Evolutionary conservation across 2,113 vertebrate genomes (phyloP).

Genomic region (Oenanthe oenanthe): DNA sequence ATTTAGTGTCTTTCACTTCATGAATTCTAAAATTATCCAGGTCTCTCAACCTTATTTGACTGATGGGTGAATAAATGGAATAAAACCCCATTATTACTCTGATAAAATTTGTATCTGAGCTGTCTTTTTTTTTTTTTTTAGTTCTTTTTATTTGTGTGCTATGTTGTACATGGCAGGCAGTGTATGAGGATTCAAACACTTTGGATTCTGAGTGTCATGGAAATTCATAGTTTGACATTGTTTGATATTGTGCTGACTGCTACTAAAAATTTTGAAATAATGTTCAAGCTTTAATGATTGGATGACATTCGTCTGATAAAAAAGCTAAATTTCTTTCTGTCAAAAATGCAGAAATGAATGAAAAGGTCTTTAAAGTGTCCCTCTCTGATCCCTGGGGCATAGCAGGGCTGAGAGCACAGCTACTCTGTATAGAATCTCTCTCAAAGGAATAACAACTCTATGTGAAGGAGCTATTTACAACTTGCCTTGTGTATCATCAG

Average conservation of each 20-base stretch:
- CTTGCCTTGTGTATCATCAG: conserved; percentile 72
- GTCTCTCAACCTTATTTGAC: neutral
- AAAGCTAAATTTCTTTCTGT: conserved; percentile 57
- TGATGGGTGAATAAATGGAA: conserved; percentile 4
- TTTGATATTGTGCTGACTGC: conserved; percentile 38
- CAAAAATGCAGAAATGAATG: conserved; percentile 56
- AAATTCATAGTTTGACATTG: conserved; percentile 5
- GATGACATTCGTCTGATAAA: conserved; percentile 53
- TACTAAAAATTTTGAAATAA: conserved; percentile 47
- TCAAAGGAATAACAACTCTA: conserved; percentile 68
- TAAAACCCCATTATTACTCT: neutral
- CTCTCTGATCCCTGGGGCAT: conserved; percentile 48
- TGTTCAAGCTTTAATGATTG: conserved; percentile 55
- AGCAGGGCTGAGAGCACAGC: conserved; percentile 41
- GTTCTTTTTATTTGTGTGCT: neutral
- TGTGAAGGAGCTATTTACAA: conserved; percentile 74
- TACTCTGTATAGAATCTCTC: conserved; percentile 49
- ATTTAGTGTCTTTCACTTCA: conserved; percentile 44
- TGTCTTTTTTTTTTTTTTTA: neutral
- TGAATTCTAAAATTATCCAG: conserved; percentile 19
- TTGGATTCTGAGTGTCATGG: neutral
- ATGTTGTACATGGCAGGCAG: neutral
- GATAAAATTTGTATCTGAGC: neutral
- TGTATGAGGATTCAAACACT: neutral
- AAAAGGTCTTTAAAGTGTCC: conserved; percentile 69